These are phyloP conservation scores for Eulemur macaco DNA, from an alignment of 2,113 vertebrate species.

Conservation along the genomic window DNA sequence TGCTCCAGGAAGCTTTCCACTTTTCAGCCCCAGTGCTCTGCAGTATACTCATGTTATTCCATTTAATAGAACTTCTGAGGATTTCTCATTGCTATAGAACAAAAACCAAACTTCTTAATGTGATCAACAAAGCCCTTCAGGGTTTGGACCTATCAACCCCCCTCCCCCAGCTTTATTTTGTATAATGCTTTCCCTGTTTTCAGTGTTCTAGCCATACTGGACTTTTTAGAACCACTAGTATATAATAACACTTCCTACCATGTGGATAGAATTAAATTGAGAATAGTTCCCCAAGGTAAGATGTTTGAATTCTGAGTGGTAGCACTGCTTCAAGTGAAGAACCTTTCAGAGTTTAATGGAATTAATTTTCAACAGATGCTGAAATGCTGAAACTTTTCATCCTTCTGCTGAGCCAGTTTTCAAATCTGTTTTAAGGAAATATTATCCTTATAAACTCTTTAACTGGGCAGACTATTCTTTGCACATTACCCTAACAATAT, in stretches of 20 bases:
- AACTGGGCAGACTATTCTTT: background rate
- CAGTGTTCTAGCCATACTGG: background rate
- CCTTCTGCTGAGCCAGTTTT: background rate
- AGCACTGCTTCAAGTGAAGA: background rate
- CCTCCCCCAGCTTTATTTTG: background rate
- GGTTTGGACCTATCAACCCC: background rate
- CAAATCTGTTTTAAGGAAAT: background rate
- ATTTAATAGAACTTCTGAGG: background rate
- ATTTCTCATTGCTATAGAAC: background rate
- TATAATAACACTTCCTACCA: background rate
- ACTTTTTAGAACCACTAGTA: background rate
- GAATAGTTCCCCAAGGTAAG: background rate
- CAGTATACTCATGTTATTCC: background rate
- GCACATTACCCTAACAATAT: background rate
- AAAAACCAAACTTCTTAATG: background rate
- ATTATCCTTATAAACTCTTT: background rate
- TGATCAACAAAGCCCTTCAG: background rate
- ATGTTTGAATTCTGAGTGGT: background rate
- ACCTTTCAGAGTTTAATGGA: background rate
- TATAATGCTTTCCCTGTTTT: background rate
- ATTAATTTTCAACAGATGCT: constrained; percentile 12
- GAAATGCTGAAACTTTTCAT: background rate
- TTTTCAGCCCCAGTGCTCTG: background rate
- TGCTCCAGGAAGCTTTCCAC: background rate
- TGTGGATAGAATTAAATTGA: background rate